Evolutionary conservation across 2,797 vertebrate genomes (phyloP), one percentile per base, ranked within the genome.

Genomic region (Channa striata): DNA sequence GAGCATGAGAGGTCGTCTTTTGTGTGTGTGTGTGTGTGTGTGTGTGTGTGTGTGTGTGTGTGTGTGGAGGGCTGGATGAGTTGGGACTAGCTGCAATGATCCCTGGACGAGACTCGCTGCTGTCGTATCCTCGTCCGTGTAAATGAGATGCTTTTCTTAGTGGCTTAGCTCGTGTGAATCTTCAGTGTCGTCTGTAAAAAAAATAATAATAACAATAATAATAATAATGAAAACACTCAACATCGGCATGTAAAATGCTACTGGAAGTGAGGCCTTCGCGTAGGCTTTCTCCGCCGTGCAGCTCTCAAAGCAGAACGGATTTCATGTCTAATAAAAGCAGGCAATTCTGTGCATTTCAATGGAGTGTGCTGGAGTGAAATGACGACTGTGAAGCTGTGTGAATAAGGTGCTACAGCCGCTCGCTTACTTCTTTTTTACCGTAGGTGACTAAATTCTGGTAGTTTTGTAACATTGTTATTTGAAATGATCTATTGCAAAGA

Each of bases 391-490:
- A 78, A 71, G 84, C 73, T 75, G 71, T 74, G 65, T 75, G 72
- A 84, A 81, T 79, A 78, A 86, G 89, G 89, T 91, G 92, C 90
- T 91, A 90, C 75, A 80, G 85, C 84, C 76, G 81, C 87, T 88
- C 9, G 81, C 81, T 83, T 80, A 77, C 58, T 77, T 77, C 66
- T 72, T 75, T 83, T 85, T 74, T 87, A 74, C 84, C 57, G 71
- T 89, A 83, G 84, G 81, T 81, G 87, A 88, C 77, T 80, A 75
- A 87, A 83, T 83, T 68, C 71, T 86, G 59, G 69, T 89, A 87
- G 88, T 92, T 93, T 91, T 93, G 87, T 91, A 91, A 85, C 71
- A 81, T 80, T 81, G 81, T 86, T 85, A 77, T 79, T 30, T 81
- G 74, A 90, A 70, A 86, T 79, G 57, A 85, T 89, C 54, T 83